These are phyloP conservation scores for Sinocyclocheilus rhinocerous DNA, from an alignment of 2,113 vertebrate species.

Conservation along the genomic window DNA sequence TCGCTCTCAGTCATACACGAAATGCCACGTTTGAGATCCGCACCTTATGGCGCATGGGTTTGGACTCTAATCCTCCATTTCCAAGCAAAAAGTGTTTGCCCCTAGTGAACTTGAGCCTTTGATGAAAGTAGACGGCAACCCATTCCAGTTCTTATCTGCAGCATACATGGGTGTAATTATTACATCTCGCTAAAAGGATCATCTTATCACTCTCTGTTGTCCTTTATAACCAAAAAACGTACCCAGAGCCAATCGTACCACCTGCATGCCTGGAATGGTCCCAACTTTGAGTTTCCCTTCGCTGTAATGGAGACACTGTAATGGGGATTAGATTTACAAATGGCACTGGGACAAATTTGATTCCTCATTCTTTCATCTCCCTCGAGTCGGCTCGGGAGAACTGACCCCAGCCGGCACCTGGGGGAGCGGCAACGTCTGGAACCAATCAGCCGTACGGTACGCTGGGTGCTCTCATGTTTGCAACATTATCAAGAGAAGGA, in stretches of 20 bases:
- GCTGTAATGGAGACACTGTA: constrained; percentile 16
- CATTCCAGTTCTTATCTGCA: neutral
- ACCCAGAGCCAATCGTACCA: constrained; percentile 59
- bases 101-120: constrained; percentile 5
- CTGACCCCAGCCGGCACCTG: constrained; percentile 58
- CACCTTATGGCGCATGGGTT: neutral
- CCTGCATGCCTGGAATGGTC: constrained; percentile 41
- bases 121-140: neutral
- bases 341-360: constrained; percentile 63
- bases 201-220: constrained; percentile 49
- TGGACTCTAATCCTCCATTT: neutral
- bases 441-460: constrained; percentile 58
- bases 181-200: constrained; percentile 58
- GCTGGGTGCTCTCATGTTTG: constrained; percentile 44
- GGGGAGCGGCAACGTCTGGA: constrained; percentile 52
- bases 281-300: constrained; percentile 4
- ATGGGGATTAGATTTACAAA: constrained; percentile 59
- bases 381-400: constrained; percentile 58
- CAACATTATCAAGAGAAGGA: constrained; percentile 41
- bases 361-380: constrained; percentile 67
- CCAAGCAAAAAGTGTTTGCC: neutral
- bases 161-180: neutral
- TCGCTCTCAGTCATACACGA: neutral
- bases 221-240: constrained; percentile 9
- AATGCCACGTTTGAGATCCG: neutral